These are phyloP conservation scores for Centropus unirufus DNA, from an alignment of 2,113 vertebrate species.

Conservation along the genomic window DNA sequence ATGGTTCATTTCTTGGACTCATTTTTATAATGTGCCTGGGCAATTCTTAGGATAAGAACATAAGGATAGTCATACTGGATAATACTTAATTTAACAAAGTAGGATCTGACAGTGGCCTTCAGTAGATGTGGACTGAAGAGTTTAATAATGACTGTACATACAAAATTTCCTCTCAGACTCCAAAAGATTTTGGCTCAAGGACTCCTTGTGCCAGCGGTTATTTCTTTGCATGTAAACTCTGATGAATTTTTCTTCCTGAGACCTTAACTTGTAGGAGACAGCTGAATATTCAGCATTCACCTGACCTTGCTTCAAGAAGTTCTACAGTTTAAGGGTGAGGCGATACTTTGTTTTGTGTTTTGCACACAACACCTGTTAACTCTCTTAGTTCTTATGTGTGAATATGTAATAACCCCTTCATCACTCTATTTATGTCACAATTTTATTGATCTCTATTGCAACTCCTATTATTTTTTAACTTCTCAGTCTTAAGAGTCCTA, in stretches of 20 bases:
- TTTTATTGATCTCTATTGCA: neutral
- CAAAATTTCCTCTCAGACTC: neutral
- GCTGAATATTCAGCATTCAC: neutral
- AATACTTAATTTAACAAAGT: neutral
- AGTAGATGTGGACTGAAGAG: neutral
- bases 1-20: neutral
- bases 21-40: neutral
- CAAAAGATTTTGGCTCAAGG: neutral
- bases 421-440: neutral
- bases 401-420: neutral
- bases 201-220: neutral
- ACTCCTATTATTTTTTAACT: neutral
- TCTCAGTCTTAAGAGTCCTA: neutral
- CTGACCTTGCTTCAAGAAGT: neutral
- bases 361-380: neutral
- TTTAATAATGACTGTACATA: neutral
- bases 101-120: neutral
- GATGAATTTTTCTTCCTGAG: neutral
- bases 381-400: neutral
- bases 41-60: neutral
- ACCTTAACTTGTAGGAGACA: neutral
- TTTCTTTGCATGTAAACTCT: neutral
- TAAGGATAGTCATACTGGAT: neutral
- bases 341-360: neutral
- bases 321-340: neutral